These are phyloP conservation scores for Onychostoma macrolepis DNA, from an alignment of 2,113 vertebrate species.

Conservation along the genomic window DNA sequence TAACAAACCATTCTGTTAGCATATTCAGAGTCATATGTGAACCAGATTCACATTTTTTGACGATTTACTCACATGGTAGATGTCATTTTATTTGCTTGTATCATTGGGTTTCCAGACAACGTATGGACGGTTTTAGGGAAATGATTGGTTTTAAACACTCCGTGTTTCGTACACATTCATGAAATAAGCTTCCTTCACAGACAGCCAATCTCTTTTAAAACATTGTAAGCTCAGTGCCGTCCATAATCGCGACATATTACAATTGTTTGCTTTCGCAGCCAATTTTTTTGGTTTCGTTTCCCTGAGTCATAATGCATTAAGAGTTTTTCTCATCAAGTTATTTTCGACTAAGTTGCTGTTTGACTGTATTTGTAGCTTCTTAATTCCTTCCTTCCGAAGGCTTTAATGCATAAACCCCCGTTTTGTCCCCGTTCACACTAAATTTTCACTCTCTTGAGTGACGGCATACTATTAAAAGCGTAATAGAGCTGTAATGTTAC, in stretches of 20 bases:
- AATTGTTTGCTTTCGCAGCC: not conserved
- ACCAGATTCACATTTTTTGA: not conserved
- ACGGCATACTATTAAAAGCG: not conserved
- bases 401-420: not conserved
- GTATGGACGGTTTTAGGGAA: not conserved
- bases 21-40: not conserved
- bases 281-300: not conserved
- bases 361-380: not conserved
- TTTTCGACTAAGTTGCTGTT: not conserved
- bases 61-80: not conserved
- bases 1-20: slow-evolving; percentile 22
- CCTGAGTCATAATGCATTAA: not conserved
- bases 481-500: not conserved
- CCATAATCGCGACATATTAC: not conserved
- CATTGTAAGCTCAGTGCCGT: not conserved
- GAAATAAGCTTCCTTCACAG: not conserved
- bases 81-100: not conserved
- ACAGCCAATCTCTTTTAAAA: not conserved
- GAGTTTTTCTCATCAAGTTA: not conserved
- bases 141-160: not conserved
- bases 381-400: not conserved
- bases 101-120: not conserved
- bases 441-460: not conserved
- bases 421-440: not conserved
- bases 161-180: not conserved